Evolutionary conservation across 2,888 invertebrate species (phyloP).

Genomic region (Drosophila colorata): DNA sequence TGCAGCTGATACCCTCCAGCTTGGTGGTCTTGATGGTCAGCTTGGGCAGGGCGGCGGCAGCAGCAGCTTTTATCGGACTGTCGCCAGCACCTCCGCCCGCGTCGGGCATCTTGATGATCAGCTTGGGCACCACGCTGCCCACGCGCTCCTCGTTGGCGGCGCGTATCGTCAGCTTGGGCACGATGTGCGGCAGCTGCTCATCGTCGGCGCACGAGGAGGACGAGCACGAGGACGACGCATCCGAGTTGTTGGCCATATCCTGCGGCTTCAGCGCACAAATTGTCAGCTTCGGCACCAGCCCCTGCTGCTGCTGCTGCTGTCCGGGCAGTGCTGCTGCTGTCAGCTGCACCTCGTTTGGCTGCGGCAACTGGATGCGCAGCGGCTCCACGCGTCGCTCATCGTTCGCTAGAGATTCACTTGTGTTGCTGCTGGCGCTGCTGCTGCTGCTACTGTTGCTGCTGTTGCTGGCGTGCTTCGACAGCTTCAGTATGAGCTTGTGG

Average conservation of each 20-base stretch:
- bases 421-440: constrained; percentile 34
- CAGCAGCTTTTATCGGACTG: background rate
- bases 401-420: constrained; percentile 66
- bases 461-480: constrained; percentile 52
- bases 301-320: background rate
- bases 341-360: constrained; percentile 14
- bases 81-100: constrained; percentile 26
- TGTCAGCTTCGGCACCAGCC: background rate
- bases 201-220: constrained; percentile 76
- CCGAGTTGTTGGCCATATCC: constrained; percentile 55
- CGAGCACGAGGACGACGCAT: constrained; percentile 78
- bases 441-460: constrained; percentile 34
- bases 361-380: constrained; percentile 83
- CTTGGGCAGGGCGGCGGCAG: constrained; percentile 86
- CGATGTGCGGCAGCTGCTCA: constrained; percentile 80
- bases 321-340: background rate
- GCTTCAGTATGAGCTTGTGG: constrained; percentile 72
- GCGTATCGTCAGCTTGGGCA: constrained; percentile 85
- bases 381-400: constrained; percentile 84
- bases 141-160: constrained; percentile 80
- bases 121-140: constrained; percentile 83
- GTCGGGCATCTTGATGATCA: constrained; percentile 84
- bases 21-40: constrained; percentile 87
- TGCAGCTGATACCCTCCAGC: constrained; percentile 80
- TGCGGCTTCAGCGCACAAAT: constrained; percentile 2